Percentiles rank a stretch among this genome's conserved stretches.
phyloP scores from a whole-genome alignment of 2,888 invertebrate species.

The Chloromyia formosa region DNA sequence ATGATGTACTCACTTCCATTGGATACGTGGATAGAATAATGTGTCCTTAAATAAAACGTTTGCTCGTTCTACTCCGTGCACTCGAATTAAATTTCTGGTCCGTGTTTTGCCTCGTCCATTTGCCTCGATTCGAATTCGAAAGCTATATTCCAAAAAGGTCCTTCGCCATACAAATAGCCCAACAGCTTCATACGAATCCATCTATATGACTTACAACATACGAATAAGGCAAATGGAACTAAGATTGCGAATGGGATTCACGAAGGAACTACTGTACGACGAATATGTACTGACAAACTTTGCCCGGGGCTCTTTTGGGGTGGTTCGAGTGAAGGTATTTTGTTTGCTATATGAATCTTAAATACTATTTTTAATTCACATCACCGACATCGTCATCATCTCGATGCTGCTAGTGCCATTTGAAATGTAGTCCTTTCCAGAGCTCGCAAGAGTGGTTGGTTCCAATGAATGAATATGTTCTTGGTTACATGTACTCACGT shows the following conservation, averaged over 20 bases:
- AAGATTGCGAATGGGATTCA: conserved; percentile 12
- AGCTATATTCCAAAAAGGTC: not conserved
- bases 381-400: conserved; percentile 1
- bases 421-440: not conserved
- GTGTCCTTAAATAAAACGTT: conserved; percentile 34
- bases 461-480: conserved; percentile 12
- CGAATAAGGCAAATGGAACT: conserved; percentile 4
- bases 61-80: conserved; percentile 34
- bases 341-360: conserved; percentile 36
- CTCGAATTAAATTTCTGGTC: conserved; percentile 33
- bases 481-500: conserved; percentile 35
- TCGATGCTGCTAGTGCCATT: not conserved
- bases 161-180: conserved; percentile 24
- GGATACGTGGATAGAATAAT: conserved; percentile 45
- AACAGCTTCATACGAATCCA: conserved; percentile 6
- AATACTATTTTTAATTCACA: conserved; percentile 36
- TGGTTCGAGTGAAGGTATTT: conserved; percentile 4
- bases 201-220: not conserved
- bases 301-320: conserved; percentile 30
- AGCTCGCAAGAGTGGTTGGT: not conserved
- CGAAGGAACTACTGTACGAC: not conserved
- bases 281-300: conserved; percentile 11
- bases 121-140: conserved; percentile 7
- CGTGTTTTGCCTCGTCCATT: conserved; percentile 7
- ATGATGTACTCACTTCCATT: conserved; percentile 46